Conservation (phyloP, 2,888 invertebrate genomes). For the Tinea semifulvella region DNA sequence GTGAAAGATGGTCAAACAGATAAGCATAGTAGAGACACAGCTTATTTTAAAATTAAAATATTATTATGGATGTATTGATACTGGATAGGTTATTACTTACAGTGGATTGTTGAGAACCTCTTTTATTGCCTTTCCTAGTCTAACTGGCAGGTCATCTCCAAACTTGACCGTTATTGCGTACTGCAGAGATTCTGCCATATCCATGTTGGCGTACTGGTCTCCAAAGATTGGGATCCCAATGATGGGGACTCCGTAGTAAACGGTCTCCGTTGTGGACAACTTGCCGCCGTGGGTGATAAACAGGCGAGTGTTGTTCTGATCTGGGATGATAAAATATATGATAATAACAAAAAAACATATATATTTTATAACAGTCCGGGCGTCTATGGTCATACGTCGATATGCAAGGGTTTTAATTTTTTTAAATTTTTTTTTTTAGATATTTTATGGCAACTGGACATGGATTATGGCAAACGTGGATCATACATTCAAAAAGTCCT, state of each 20-base stretch:
- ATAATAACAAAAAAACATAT: not conserved
- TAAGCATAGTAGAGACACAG: no score
- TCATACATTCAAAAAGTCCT: no score
- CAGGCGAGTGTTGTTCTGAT: conserved; percentile 20
- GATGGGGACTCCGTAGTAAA: conserved; percentile 63
- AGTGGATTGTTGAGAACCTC: conserved; percentile 41
- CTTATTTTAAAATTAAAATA: no score
- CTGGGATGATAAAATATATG: conserved; percentile 22
- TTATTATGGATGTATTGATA: no score
- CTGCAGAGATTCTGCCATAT: conserved; percentile 50
- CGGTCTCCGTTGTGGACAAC: conserved; percentile 62
- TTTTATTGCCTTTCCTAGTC: conserved; percentile 37
- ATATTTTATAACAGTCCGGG: no score
- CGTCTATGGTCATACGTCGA: no score
- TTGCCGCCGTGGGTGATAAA: conserved; percentile 68
- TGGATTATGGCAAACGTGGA: no score
- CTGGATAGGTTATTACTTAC: no score
- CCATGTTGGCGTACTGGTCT: conserved; percentile 64
- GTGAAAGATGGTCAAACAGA: no score
- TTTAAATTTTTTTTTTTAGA: no score
- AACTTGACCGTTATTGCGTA: conserved; percentile 53
- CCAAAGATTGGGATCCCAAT: conserved; percentile 67
- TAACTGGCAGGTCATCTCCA: conserved; percentile 43
- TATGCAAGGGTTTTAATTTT: no score
- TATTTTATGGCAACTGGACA: no score